Percentiles rank a stretch among this genome's conserved stretches.
Conservation (phyloP, 2,113 vertebrate genomes). For the Amazona guildingii region DNA sequence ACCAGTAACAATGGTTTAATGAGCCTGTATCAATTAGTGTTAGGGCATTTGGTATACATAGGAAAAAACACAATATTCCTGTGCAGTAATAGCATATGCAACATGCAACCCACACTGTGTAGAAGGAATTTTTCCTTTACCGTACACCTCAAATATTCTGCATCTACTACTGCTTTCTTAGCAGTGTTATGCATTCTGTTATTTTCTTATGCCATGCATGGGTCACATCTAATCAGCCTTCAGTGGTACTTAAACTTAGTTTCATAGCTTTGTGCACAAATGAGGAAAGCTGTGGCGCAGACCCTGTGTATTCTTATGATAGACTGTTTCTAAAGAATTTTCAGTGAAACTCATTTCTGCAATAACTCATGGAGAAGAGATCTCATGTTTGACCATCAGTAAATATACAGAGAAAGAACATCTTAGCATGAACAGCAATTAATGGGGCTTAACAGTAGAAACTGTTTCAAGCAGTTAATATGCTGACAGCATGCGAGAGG, state of each 20-base stretch:
- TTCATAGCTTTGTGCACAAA: background rate
- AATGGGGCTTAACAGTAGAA: background rate
- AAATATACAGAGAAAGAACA: background rate
- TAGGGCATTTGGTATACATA: background rate
- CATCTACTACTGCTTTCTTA: background rate
- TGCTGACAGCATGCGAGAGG: background rate
- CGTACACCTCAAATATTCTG: background rate
- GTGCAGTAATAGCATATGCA: background rate
- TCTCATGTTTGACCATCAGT: background rate
- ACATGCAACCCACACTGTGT: accelerated
- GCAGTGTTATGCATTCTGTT: background rate
- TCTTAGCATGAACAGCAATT: background rate
- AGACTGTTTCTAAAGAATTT: background rate
- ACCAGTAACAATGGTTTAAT: background rate
- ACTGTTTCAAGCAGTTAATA: background rate
- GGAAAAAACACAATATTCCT: accelerated
- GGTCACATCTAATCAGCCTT: background rate
- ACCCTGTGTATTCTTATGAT: background rate
- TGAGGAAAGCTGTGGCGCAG: background rate
- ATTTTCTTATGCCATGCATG: background rate
- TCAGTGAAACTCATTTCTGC: background rate
- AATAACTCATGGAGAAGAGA: background rate
- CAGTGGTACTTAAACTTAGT: background rate
- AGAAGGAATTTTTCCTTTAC: background rate
- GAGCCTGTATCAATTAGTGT: background rate